Base-by-base conservation (phyloP, 53 echinoderm and acorn worm species). In the Echinarachnius parma region DNA sequence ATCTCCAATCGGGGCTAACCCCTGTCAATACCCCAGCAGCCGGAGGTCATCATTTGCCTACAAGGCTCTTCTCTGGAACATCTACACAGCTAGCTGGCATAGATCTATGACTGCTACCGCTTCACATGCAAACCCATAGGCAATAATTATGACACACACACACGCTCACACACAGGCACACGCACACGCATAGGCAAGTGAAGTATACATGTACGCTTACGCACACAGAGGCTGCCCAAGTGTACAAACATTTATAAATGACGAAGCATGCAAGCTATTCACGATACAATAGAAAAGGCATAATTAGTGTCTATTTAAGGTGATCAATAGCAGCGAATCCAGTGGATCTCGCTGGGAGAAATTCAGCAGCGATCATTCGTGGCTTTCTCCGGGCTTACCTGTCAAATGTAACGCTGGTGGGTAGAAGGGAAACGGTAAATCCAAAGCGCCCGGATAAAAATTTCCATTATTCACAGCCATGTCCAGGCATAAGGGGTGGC, bases 381-480 rank as follows among this genome's bases (percentile, higher is more conserved):
- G 57, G 18, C 37, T n/a, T 19, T 45, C 15, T 33, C 3, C 47
- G 48, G 31, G 26, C 84, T 83, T 86, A 92, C 92, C 92, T 77
- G 92, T 66, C 65, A 92, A 74, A 72, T 86, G 86, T 46, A 92
- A 34, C 32, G 86, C 81, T 35, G 86, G 91, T 14, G 91, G 86
- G 54, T 86, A 92, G 60, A 79, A 86, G 15, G 92, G 86, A 75
- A 86, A 92, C 25, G 92, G 83, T 80, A 92, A 50, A 61, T 92
- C 92, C 84, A 92, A 65, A 29, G 81, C 86, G 76, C 83, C 66
- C 28, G 86, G 92, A 61, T 92, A 92, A 64, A 92, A 77, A 78
- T 79, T 83, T 59, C 92, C 92, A 78, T 92, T 92, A 86, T 92
- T 92, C 80, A 92, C 86, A 62, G 92, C 92, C 92, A 92, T 92